Conservation (phyloP, 1,140 invertebrate genomes). For the Chelonus insularis region DNA sequence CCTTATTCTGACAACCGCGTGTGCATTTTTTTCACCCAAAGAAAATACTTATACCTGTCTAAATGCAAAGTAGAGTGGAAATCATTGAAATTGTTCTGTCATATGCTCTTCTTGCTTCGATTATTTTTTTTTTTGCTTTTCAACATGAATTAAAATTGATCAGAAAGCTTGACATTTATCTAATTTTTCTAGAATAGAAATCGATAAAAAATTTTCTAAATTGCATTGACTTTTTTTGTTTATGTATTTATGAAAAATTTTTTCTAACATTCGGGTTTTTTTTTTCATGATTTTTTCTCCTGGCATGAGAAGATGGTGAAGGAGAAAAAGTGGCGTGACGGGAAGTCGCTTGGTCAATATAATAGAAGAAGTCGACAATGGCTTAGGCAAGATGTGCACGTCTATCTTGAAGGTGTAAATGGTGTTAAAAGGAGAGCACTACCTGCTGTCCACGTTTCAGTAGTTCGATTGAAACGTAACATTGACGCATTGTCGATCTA, state of each 20-base stretch:
- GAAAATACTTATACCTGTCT: slow-evolving; percentile 12
- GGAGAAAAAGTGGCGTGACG: slow-evolving; percentile 39
- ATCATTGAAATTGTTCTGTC: slow-evolving; percentile 20
- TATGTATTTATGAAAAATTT: no score
- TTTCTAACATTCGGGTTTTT: no score
- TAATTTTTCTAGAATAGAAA: no score
- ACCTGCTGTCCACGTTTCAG: slow-evolving; percentile 29
- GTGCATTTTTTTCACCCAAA: slow-evolving; percentile 22
- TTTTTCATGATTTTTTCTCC: no score
- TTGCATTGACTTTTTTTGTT: no score
- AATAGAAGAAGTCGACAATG: slow-evolving; percentile 26
- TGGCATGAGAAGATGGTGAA: no score
- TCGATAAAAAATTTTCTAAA: no score
- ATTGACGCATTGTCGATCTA: slow-evolving; percentile 32
- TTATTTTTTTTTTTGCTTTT: slow-evolving; percentile 7
- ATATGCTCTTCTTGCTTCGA: slow-evolving; percentile 18
- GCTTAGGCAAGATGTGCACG: slow-evolving; percentile 5
- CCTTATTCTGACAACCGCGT: slow-evolving; percentile 34
- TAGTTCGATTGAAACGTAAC: slow-evolving; percentile 35
- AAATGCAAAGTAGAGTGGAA: slow-evolving; percentile 18
- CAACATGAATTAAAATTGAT: background rate
- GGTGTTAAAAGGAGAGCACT: slow-evolving; percentile 34
- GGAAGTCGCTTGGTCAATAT: slow-evolving; percentile 39
- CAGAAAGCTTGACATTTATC: no score
- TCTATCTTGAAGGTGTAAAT: slow-evolving; percentile 41